These are phyloP conservation scores for Eretmochelys imbricata DNA, from an alignment of 2,113 vertebrate species.

Conservation along the genomic window DNA sequence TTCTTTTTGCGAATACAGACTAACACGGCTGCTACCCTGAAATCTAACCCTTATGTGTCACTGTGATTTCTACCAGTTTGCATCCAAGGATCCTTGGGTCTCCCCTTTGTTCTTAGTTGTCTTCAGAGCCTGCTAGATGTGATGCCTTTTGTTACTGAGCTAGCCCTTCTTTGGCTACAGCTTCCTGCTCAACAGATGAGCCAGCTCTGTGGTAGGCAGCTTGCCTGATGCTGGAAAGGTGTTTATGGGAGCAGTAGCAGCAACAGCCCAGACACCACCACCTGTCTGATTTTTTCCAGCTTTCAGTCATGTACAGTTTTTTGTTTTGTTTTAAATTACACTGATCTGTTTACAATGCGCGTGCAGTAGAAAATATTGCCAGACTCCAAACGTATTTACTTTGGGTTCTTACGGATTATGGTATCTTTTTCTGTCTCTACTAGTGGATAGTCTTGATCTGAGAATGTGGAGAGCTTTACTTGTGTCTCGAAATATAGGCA, in stretches of 20 bases:
- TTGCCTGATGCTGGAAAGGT: neutral
- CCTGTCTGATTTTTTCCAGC: neutral
- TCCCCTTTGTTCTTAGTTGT: neutral
- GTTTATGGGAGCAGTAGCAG: neutral
- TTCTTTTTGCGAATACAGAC: no score
- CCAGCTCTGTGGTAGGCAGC: neutral
- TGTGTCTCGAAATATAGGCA: neutral
- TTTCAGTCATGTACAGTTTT: neutral
- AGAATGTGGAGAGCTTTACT: neutral
- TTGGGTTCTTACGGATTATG: neutral
- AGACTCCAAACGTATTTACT: neutral
- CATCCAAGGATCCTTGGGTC: neutral
- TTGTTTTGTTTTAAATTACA: neutral
- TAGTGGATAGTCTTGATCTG: neutral
- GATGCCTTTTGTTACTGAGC: neutral
- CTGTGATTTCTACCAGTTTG: no score
- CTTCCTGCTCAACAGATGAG: neutral
- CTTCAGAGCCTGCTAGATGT: neutral
- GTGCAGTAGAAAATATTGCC: neutral
- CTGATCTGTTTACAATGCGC: neutral
- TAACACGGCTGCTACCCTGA: no score
- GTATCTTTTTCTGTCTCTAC: neutral
- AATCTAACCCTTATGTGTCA: no score
- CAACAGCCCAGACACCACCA: neutral
- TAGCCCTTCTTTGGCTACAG: neutral